These are phyloP conservation scores for Avahi laniger DNA, from an alignment of 2,797 vertebrate genomes.

Conservation along the genomic window DNA sequence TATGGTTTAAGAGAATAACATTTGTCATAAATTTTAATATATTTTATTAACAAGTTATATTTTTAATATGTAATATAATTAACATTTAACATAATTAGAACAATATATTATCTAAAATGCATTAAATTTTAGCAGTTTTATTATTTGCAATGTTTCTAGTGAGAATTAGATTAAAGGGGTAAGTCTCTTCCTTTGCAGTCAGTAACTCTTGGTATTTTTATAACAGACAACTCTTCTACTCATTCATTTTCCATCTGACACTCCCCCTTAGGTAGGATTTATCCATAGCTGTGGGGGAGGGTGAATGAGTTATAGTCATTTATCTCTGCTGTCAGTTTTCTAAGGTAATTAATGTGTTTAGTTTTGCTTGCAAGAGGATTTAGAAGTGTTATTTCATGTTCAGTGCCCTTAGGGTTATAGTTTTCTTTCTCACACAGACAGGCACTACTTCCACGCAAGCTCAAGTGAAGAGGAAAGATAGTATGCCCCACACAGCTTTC, in stretches of 20 bases:
- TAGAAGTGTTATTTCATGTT: constrained; percentile 51
- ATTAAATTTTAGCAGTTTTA: constrained; percentile 8
- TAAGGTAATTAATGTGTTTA: constrained; percentile 45
- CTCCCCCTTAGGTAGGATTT: constrained; percentile 22
- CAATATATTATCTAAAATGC: background rate
- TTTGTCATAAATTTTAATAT: background rate
- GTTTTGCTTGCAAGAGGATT: constrained; percentile 57
- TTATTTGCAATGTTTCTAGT: background rate
- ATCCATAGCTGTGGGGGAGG: background rate
- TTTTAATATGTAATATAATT: background rate
- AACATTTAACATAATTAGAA: background rate
- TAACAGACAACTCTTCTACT: background rate
- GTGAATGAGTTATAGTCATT: constrained; percentile 13
- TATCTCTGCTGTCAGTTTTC: constrained; percentile 41
- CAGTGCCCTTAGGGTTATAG: background rate
- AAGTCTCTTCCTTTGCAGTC: constrained; percentile 52
- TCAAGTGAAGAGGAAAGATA: background rate
- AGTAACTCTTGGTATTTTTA: constrained; percentile 4
- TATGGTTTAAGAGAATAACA: background rate
- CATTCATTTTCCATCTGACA: constrained; percentile 37
- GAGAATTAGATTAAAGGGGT: background rate
- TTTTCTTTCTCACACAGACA: constrained; percentile 33
- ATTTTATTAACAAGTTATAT: background rate
- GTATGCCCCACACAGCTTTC: background rate
- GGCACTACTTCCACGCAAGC: background rate